Conservation (phyloP, 2,888 invertebrate species). For the Diaperis boleti region DNA sequence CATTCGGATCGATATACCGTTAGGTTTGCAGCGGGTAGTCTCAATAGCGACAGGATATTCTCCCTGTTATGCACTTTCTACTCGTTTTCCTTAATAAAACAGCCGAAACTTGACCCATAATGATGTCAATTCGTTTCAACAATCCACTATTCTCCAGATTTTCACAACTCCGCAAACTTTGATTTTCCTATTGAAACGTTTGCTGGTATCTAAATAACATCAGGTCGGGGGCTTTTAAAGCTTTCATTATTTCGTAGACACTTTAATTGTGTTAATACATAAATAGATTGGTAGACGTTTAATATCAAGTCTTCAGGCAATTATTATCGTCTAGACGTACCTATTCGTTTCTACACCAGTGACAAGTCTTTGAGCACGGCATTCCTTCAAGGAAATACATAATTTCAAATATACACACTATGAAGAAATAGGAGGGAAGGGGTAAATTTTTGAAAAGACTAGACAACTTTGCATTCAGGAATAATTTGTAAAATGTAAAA, state of each 20-base stretch:
- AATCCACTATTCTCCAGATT: constrained; percentile 26
- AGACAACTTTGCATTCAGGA: too few species aligned
- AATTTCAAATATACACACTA: too few species aligned
- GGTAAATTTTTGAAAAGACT: too few species aligned
- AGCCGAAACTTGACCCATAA: constrained; percentile 42
- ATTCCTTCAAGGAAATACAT: too few species aligned
- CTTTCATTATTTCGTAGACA: constrained; percentile 21
- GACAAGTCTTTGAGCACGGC: too few species aligned
- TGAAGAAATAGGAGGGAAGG: too few species aligned
- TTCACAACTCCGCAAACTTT: constrained; percentile 33
- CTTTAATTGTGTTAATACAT: constrained; percentile 15
- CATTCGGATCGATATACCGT: constrained; percentile 40
- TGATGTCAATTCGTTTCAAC: constrained; percentile 39
- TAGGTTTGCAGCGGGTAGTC: constrained; percentile 40
- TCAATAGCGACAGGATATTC: constrained; percentile 41
- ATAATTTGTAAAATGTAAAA: too few species aligned
- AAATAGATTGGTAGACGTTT: not conserved
- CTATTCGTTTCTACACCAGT: not conserved
- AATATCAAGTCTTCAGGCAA: not conserved
- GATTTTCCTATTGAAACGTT: constrained; percentile 24
- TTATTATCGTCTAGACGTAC: not conserved
- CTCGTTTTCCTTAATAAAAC: constrained; percentile 39
- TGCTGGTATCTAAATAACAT: constrained; percentile 27
- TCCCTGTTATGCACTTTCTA: constrained; percentile 42
- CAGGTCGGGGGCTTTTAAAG: constrained; percentile 3